These are phyloP conservation scores for Arrhopalites spinosus DNA, from an alignment of 2,888 invertebrate species.

Conservation along the genomic window DNA sequence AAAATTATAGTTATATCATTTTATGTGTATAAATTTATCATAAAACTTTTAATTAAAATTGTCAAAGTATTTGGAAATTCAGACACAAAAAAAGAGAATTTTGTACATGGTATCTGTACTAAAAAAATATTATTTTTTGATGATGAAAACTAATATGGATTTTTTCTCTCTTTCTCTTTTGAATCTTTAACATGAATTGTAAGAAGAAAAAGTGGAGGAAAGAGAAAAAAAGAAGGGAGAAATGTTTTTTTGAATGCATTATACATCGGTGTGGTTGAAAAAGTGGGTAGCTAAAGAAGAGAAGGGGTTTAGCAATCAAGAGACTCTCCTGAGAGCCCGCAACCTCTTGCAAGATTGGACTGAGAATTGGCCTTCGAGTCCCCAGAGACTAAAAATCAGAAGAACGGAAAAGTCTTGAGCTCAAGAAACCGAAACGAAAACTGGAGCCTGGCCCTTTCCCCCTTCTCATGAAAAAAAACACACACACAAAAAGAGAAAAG, in stretches of 20 bases:
- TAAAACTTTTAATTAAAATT: no score
- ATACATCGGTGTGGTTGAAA: conserved; percentile 41
- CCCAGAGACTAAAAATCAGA: conserved; percentile 36
- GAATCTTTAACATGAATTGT: background rate
- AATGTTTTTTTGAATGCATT: conserved; percentile 11
- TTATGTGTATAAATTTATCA: no score
- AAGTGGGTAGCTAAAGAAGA: conserved; percentile 41
- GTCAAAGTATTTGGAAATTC: background rate
- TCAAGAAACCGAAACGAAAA: background rate
- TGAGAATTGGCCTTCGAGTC: conserved; percentile 45
- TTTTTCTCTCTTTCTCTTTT: background rate
- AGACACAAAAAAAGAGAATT: background rate
- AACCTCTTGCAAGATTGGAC: conserved; percentile 51
- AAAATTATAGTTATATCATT: no score
- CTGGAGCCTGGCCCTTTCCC: background rate
- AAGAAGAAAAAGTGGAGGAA: background rate
- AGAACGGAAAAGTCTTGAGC: conserved; percentile 10
- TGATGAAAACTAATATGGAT: background rate
- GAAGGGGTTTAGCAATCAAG: conserved; percentile 47
- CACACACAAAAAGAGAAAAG: background rate
- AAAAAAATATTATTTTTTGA: background rate
- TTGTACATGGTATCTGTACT: background rate
- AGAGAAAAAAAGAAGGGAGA: background rate
- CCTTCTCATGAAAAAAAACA: background rate
- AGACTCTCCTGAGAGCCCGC: conserved; percentile 43